Base-by-base conservation (phyloP, 2,113 vertebrate species). In the Tyrannus savana region DNA sequence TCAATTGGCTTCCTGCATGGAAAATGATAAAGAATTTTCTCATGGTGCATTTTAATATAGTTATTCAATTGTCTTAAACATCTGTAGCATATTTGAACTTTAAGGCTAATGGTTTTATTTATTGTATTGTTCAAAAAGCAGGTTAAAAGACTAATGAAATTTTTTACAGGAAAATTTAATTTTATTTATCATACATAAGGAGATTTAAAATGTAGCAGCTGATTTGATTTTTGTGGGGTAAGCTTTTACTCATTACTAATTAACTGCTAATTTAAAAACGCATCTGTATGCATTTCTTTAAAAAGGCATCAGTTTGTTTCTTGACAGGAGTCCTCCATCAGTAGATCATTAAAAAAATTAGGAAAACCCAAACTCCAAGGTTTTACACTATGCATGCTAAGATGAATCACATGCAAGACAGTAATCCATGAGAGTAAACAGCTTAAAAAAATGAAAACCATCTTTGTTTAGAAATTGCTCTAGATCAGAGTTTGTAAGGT, bases 191-290 rank as follows among this genome's bases (percentile, higher is more conserved):
- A 37, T 71, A 17, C 27, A 7, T 84, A 77, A 59, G 79, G 31
- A 91, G 35, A 81, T 84, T 39, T 67, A 68, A 91, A 95, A 78
- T 90, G 87, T 96, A 91, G 90, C 75, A 83, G 90, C 92, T 95
- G 87, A 86, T 92, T 79, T 86, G 72, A 78, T 95, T 97, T 97
- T 97, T 95, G 95, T 96, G 95, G 95, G 90, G 92, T 95, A 89
- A 90, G 78, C 76, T 96, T 94, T 97, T 97, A 96, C 46, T 95
- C 7, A 12, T 88, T 90, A 88, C 58, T 93, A 84, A 91, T 89
- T 87, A 89, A 88, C 56, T 89, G 53, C 79, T 93, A 90, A 80
- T 92, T 96, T 94, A 42, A 91, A 93, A 79, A 71, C 39, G 69
- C 96, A 90, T 86, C 92, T 87, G 19, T 85, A 35, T 90, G 46